Evolutionary conservation across 2,797 vertebrate species (phyloP), one percentile per base, ranked within the genome.

Genomic region (Acanthurus tractus): DNA sequence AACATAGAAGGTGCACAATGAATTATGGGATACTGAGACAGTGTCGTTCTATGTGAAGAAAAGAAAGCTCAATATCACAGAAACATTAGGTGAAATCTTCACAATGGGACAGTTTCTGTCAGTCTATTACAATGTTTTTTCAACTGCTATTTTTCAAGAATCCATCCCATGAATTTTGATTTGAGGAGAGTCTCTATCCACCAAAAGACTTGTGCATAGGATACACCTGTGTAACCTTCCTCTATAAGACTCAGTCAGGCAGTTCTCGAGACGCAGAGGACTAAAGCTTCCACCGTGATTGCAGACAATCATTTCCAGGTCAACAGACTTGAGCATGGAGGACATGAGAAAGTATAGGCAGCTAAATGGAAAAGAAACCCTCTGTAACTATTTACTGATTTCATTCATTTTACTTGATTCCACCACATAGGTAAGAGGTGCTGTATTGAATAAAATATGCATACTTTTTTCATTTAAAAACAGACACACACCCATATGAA

Each of bases 311-410:
- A 72, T 82, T 79, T 83, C 63, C 74, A 73, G 12, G 70, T 78
- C 80, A 63, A 59, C 55, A 69, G 69, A 34, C 42, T n/a, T 8
- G 46, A 49, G 25, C 2, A 65, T 53, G 34, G 56, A 64, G 25
- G 61, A 78, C 1, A 15, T 42, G 18, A 80, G 63, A 64, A 74
- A 74, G 63, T 42, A 73, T 61, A 63, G 67, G 62, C 38, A 40
- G 55, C 80, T 64, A 40, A 76, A 80, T 52, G 34, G 66, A 81
- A 86, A 83, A 68, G 18, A 46, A 34, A 34, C 29, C 6, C 38
- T 76, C 36, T 67, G 22, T 23, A 46, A 45, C 53, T 73, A 61
- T 50, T 72, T 81, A 75, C 71, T 72, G 63, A 78, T 84, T 82
- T 78, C 18, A 52, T 61, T 18, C 57, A 34, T 34, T 34, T 34